Base-by-base conservation (phyloP, 2,888 invertebrate genomes). In the Dromius quadrimaculatus region DNA sequence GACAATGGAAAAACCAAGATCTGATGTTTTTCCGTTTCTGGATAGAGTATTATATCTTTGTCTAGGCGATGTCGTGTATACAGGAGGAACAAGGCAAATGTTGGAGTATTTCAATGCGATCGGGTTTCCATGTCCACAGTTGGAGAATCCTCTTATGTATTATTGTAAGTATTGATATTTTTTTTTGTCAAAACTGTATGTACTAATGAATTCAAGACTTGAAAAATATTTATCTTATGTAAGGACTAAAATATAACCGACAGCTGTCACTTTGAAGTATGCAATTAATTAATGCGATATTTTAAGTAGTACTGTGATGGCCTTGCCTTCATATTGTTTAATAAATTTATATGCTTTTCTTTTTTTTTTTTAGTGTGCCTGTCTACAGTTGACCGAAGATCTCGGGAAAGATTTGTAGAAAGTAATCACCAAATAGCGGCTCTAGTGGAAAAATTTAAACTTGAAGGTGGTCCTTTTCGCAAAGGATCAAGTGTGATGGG, bases 81-180 rank as follows among this genome's bases (percentile, higher is more conserved):
- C 93, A 0, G 97, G 97, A 0, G 93, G 94, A 6, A 97, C 97
- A 0, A 87, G 95, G 63, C 92, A 95, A 76, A 93, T 98, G 88
- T 85, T 98, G 72, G 94, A 95, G 79, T 98, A 98, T 82, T 98
- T 98, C 82, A 92, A 94, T 68, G 92, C 92, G 73, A 95, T 98
- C 75, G 98, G 98, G 1, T 97, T 97, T 80, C 97, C 97, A 0
- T 98, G 98, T 81, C 98, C 98, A 0, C 94, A 96, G 79, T 84
- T 97, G 57, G 98, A 98, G 80, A 98, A 98, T 82, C 98, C 98
- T 0, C 85, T 98, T n/a, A 97, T 97, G 93, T 98, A 97, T 82
- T 98, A 97, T 80, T 85, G 95, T 95, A 84, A 89, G 93, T 88
- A 34, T 11, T 15, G 2, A 41, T 13, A 13, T 8, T 41, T 6